Evolutionary conservation across 1,140 invertebrate genomes (phyloP).

Genomic region (Drosophila ohnishii): DNA sequence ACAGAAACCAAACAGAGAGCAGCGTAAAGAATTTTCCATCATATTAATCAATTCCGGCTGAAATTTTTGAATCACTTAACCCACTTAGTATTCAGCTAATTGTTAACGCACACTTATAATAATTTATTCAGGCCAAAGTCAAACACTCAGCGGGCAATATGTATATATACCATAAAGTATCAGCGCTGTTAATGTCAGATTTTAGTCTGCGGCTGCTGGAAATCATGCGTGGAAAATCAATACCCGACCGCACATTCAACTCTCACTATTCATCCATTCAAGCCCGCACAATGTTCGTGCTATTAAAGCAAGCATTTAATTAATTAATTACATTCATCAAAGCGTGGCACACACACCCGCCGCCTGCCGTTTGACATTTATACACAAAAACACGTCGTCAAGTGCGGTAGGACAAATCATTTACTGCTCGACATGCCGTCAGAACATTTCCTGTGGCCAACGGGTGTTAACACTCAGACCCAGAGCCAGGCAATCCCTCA

Average conservation of each 20-base stretch:
- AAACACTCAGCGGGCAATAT: neutral
- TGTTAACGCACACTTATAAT: conserved; percentile 7
- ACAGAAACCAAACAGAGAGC: neutral
- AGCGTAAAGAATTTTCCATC: neutral
- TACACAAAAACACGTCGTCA: conserved; percentile 33
- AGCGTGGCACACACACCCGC: conserved; percentile 22
- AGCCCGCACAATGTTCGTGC: conserved; percentile 11
- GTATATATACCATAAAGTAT: neutral
- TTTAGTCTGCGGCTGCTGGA: conserved; percentile 29
- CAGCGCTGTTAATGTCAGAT: conserved; percentile 16
- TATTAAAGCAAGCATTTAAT: conserved; percentile 57
- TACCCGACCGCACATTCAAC: conserved; percentile 28
- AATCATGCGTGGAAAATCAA: conserved; percentile 57
- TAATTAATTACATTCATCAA: conserved; percentile 68
- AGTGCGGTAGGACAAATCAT: conserved; percentile 65
- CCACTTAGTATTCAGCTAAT: conserved; percentile 11
- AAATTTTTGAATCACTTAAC: conserved; percentile 5
- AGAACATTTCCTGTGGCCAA: conserved; percentile 17
- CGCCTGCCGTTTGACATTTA: conserved; percentile 42
- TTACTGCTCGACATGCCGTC: conserved; percentile 49
- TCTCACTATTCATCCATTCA: conserved; percentile 10
- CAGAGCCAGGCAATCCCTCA: conserved; percentile 1
- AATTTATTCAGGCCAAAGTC: conserved; percentile 29
- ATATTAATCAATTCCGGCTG: neutral
- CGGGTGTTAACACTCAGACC: neutral